These are phyloP conservation scores for Anguilla japonica DNA, from an alignment of 2,113 vertebrate genomes.

Conservation along the genomic window DNA sequence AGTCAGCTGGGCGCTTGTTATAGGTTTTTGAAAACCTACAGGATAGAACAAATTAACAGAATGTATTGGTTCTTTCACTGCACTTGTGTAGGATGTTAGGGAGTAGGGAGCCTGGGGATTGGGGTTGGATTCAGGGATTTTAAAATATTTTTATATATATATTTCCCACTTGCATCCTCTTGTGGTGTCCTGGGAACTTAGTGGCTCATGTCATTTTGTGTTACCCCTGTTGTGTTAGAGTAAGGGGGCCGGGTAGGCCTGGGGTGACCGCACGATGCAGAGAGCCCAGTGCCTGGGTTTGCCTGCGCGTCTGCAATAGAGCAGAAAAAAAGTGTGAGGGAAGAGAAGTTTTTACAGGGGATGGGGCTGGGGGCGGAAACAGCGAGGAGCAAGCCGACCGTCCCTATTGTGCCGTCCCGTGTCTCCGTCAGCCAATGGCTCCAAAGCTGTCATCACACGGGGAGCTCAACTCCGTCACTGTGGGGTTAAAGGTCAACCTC, in stretches of 20 bases:
- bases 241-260: not conserved
- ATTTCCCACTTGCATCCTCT: not conserved
- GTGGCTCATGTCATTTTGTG: conserved; percentile 22
- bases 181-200: conserved; percentile 12
- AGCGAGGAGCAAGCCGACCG: not conserved
- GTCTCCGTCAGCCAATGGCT: not conserved
- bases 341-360: not conserved
- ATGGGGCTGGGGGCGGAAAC: not conserved
- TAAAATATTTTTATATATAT: not conserved
- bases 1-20: not conserved
- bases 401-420: not conserved
- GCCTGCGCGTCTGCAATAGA: not conserved
- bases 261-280: not conserved
- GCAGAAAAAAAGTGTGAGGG: not conserved
- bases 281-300: not conserved
- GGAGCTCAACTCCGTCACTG: not conserved
- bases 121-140: not conserved
- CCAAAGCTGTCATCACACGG: not conserved
- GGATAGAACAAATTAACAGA: not conserved
- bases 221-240: not conserved
- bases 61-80: conserved; percentile 7
- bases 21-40: not conserved
- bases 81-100: conserved; percentile 2
- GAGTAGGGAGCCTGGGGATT: not conserved
- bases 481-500: not conserved